These are phyloP conservation scores for Aethina tumida DNA, from an alignment of 1,140 invertebrate genomes.

Conservation along the genomic window DNA sequence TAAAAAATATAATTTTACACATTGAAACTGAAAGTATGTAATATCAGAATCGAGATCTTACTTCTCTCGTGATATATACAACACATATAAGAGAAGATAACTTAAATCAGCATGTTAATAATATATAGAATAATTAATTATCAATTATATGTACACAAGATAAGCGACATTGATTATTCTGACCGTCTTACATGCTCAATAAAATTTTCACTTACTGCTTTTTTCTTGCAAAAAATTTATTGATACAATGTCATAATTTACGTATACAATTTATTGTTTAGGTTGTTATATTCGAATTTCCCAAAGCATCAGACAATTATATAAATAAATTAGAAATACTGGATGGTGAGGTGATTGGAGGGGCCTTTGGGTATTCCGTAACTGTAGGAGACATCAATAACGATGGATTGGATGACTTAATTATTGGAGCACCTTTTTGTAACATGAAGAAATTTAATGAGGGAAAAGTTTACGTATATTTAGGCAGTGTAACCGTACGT, in stretches of 20 bases:
- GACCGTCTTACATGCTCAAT: too few species aligned
- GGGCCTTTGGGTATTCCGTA: slow-evolving; percentile 54
- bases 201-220: not conserved
- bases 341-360: slow-evolving; percentile 43
- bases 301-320: slow-evolving; percentile 8
- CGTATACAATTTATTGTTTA: slow-evolving; percentile 8
- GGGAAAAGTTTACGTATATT: slow-evolving; percentile 50
- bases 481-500: slow-evolving; percentile 33
- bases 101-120: slow-evolving; percentile 13
- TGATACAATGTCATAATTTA: not conserved
- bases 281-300: slow-evolving; percentile 35
- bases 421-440: slow-evolving; percentile 58
- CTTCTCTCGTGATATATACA: not conserved
- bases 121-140: not conserved
- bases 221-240: not conserved
- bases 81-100: not conserved
- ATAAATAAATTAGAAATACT: slow-evolving; percentile 26
- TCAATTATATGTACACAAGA: not conserved
- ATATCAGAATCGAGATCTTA: too few species aligned
- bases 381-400: slow-evolving; percentile 49
- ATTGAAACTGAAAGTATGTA: not conserved
- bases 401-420: slow-evolving; percentile 51
- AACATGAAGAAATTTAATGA: slow-evolving; percentile 38
- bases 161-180: not conserved
- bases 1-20: not conserved